phyloP scores from a whole-genome alignment of 2,113 vertebrate genomes.

The Nycticebus coucang region DNA sequence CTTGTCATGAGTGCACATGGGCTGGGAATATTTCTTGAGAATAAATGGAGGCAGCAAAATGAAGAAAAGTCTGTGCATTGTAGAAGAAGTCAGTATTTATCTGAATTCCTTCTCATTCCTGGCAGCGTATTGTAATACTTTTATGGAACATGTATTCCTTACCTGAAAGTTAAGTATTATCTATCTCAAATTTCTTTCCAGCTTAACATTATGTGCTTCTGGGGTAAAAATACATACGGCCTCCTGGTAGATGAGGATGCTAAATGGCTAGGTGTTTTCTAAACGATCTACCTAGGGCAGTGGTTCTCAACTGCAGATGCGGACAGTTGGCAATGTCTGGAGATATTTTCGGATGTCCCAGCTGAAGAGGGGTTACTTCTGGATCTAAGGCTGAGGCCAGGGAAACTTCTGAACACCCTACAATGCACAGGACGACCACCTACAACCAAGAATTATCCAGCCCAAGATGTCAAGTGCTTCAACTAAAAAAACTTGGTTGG shows the following conservation, averaged over 20 bases:
- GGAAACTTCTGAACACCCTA: background rate
- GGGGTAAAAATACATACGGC: background rate
- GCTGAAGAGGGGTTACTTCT: background rate
- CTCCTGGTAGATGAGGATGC: background rate
- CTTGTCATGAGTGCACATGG: constrained; percentile 56
- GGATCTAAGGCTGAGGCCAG: background rate
- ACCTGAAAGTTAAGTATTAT: background rate
- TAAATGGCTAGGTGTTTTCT: background rate
- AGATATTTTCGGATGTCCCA: background rate
- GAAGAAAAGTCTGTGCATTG: constrained; percentile 32
- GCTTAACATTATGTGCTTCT: background rate
- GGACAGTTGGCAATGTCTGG: background rate
- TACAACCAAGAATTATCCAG: background rate
- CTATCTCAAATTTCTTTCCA: constrained; percentile 35
- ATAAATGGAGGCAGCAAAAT: constrained; percentile 61
- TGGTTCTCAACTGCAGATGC: background rate
- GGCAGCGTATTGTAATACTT: background rate
- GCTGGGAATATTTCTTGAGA: constrained; percentile 60
- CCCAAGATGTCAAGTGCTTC: background rate
- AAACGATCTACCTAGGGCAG: background rate
- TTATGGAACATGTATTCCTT: background rate
- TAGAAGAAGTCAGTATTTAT: constrained; percentile 34
- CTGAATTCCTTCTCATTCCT: constrained; percentile 13
- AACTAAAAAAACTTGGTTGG: constrained; percentile 7
- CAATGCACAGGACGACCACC: background rate